A percentile compares a stretch with the other conserved stretches of the same genome.
phyloP scores from a whole-genome alignment of 1,140 invertebrate genomes.

The Drosophila lini region DNA sequence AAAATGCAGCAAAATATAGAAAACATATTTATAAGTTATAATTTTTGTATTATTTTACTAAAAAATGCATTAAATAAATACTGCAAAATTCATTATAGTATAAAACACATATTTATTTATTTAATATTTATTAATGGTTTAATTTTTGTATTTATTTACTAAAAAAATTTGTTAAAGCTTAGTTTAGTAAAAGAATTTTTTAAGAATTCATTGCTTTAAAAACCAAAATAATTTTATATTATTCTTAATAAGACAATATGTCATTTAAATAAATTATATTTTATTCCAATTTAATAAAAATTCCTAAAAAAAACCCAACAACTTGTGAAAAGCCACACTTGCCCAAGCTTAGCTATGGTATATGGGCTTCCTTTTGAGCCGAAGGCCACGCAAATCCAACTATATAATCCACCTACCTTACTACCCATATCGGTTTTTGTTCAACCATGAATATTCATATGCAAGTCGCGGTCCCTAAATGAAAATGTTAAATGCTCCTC shows the following conservation, averaged over 20 bases:
- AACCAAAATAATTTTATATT: too few species aligned
- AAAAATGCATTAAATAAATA: too few species aligned
- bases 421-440: slow-evolving; percentile 31
- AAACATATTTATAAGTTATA: background rate
- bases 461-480: slow-evolving; percentile 49
- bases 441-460: slow-evolving; percentile 49
- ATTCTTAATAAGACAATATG: background rate
- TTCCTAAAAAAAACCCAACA: background rate
- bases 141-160: background rate
- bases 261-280: background rate
- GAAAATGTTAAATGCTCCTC: slow-evolving; percentile 71
- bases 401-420: slow-evolving; percentile 27
- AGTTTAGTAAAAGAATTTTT: too few species aligned
- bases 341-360: slow-evolving; percentile 14
- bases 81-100: too few species aligned
- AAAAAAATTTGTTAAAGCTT: too few species aligned
- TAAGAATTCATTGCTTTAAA: background rate
- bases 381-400: slow-evolving; percentile 33
- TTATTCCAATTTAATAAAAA: background rate
- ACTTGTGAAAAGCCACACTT: background rate
- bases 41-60: too few species aligned
- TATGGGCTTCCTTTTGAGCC: background rate
- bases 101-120: too few species aligned
- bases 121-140: too few species aligned
- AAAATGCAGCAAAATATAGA: too few species aligned